phyloP scores from a whole-genome alignment of 1,140 invertebrate species.

The Parapsyche elsis region DNA sequence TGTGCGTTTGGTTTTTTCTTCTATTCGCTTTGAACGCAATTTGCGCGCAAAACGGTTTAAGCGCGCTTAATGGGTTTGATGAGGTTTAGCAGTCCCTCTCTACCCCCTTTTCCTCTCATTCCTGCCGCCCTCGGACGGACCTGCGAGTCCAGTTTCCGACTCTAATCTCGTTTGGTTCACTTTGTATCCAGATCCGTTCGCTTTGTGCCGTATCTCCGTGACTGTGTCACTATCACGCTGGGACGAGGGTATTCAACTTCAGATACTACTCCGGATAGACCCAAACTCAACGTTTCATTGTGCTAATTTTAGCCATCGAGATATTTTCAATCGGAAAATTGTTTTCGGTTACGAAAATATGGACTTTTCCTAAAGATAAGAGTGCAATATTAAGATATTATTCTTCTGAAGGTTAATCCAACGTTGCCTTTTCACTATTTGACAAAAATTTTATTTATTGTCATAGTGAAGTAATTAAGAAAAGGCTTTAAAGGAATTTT shows the following conservation, averaged over 20 bases:
- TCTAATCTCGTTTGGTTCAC: slow-evolving; percentile 55
- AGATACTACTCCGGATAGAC: background rate
- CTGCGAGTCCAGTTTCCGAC: slow-evolving; percentile 30
- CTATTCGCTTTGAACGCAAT: background rate
- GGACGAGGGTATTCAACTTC: slow-evolving; percentile 42
- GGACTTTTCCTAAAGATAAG: too few species aligned
- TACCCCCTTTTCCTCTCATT: too few species aligned
- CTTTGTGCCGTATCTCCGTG: slow-evolving; percentile 45
- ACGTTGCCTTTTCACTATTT: too few species aligned
- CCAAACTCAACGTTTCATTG: background rate
- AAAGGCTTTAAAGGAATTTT: too few species aligned
- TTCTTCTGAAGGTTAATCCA: too few species aligned
- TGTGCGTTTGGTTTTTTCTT: background rate
- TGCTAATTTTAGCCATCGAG: slow-evolving; percentile 15
- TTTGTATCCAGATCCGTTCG: slow-evolving; percentile 53
- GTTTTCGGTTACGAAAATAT: background rate
- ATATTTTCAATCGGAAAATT: background rate
- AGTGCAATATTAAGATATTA: background rate
- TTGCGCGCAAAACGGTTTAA: slow-evolving; percentile 25
- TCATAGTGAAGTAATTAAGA: background rate
- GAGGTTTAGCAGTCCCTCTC: slow-evolving; percentile 7
- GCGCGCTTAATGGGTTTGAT: slow-evolving; percentile 35
- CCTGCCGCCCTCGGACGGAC: background rate
- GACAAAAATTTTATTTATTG: background rate
- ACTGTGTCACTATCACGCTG: slow-evolving; percentile 47